A percentile compares a stretch with the other conserved stretches of the same genome.
Evolutionary conservation across 2,797 vertebrate genomes (phyloP).

Genomic region (Hyperoplus immaculatus): DNA sequence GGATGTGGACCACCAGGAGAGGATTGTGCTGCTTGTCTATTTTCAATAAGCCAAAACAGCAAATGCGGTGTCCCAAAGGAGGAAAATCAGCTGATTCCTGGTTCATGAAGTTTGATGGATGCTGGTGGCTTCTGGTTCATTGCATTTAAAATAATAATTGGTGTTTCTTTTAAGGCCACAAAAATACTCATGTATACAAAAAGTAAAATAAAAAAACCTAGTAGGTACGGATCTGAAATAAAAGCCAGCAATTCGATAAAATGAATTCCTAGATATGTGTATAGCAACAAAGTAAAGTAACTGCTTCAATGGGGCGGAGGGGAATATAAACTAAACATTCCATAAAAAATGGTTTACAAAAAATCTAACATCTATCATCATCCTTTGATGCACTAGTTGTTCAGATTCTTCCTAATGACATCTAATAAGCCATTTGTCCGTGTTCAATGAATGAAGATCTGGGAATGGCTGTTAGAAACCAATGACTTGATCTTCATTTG

Average conservation of each 20-base stretch:
- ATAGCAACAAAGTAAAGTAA: too few species aligned
- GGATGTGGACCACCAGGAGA: background rate
- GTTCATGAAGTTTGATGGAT: background rate
- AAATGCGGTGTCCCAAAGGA: background rate
- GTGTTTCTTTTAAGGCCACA: background rate
- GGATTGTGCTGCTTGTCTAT: background rate
- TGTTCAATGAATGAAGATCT: background rate
- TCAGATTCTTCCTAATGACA: background rate
- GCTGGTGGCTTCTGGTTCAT: background rate
- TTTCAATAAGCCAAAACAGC: too few species aligned
- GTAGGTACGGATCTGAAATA: too few species aligned
- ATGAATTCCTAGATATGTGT: too few species aligned
- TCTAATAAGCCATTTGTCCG: background rate
- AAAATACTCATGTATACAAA: background rate
- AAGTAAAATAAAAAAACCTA: too few species aligned
- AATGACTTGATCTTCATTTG: too few species aligned
- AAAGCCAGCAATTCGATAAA: too few species aligned
- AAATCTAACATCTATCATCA: background rate
- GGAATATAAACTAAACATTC: too few species aligned
- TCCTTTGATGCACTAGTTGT: background rate
- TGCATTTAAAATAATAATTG: background rate
- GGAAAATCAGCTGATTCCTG: background rate
- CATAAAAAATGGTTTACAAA: too few species aligned
- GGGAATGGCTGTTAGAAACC: too few species aligned
- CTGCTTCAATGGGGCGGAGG: too few species aligned